Evolutionary conservation across 2,888 invertebrate species (phyloP), one percentile per base, ranked within the genome.

Genomic region (Parasteatoda lunata): DNA sequence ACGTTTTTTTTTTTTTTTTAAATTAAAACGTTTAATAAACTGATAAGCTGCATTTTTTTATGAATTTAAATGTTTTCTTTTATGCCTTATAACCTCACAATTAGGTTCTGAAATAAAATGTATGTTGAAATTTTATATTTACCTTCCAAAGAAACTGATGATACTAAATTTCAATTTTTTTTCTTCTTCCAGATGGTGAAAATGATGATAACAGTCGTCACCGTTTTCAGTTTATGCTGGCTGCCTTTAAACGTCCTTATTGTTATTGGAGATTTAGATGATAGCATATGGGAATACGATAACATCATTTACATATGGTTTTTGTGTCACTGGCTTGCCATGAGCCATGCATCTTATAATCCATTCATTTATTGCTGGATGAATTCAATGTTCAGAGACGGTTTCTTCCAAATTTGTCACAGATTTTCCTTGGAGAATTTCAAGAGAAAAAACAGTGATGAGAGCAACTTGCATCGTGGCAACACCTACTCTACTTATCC

Each of bases 351-450:
- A 89, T 96, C 96, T 92, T 96, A 96, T 93, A 97, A 97, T 92
- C 96, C 96, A 52, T 94, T 97, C 90, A 97, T 97, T 90, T 96
- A 96, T 92, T 95, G 96, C 92, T 96, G 95, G 93, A 96, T 97
- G 96, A 97, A 97, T 92, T 94, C 94, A 11, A 94, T 95, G 84
- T 97, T 96, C 91, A 94, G 96, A 69, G 89, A 91, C 73, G 90
- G 91, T 6, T 91, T 92, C 87, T 66, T 52, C n/a, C 77, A 86
- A 47, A 70, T 88, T 45, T 81, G 80, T 9, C 68, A 68, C 3
- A 71, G 70, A 7, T 5, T 88, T 8, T 47, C 83, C 0, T 88
- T 83, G 45, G 54, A 65, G 0, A 69, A 59, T 7, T 52, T 78
- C 13, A 77, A 79, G 5, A 77, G 66, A 64, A 83, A 78, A 13